Evolutionary conservation across 2,888 invertebrate genomes (phyloP), one percentile per base, ranked within the genome.

Genomic region (Eustalomyia histrio): DNA sequence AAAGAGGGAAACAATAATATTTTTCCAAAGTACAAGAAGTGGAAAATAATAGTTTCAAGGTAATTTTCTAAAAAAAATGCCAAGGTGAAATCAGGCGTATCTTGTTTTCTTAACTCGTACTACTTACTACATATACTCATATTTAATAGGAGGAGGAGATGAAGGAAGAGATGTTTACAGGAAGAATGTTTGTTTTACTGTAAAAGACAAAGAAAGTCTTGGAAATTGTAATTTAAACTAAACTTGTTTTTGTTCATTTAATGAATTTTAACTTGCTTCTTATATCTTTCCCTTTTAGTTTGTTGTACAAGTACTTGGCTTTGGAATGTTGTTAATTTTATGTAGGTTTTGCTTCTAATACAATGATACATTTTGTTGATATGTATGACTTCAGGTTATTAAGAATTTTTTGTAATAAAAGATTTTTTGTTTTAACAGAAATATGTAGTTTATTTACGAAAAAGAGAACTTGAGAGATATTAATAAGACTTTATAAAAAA

Each of bases 11-110:
- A 60, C 12, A 43, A 43, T 10, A 55, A 68, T 7, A 21, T 47
- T 65, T 52, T 61, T 33, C 14, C 29, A 43, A 60, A 65, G 16
- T 16, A 67, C 60, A 55, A 18, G 8, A 57, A 67, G 65, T 75
- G 24, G 64, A 80, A n/a, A 76, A 80, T 80, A 80, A 74, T 80
- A 74, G 76, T 81, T 78, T 75, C 81, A 78, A 78, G 81, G 81
- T 78, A 81, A 81, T 71, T 81, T 81, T 67, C 67, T 71, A 63
- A 39, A 24, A 71, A 43, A 39, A 63, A 55, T 16, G 60, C 55
- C 80, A 81, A 81, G 80, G 80, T 81, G 74, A 81, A 81, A 81
- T 81, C 69, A 71, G 71, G 78, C 74, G 74, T 63, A 67, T 73
- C 78, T 73, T 67, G 72, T 67, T 78, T 61, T 50, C 53, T 21